Conservation (phyloP, 2,113 vertebrate species). For the Nestor notabilis region DNA sequence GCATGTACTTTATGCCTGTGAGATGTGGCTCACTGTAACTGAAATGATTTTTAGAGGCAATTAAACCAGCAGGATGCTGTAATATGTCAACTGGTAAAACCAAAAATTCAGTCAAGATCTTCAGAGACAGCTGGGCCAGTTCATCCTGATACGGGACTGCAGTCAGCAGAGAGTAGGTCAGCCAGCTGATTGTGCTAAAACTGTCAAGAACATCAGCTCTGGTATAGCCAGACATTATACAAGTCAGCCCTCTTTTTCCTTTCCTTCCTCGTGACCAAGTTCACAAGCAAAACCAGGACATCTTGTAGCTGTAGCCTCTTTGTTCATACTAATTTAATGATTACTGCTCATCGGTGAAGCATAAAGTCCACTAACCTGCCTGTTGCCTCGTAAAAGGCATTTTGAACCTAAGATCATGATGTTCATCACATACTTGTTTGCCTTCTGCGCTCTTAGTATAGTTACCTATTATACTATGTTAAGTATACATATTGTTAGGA, state of each 20-base stretch:
- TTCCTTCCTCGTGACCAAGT: neutral
- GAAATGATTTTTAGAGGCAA: neutral
- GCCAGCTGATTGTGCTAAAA: neutral
- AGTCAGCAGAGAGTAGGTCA: neutral
- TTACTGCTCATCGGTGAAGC: neutral
- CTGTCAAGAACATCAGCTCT: neutral
- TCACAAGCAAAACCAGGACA: neutral
- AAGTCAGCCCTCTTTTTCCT: neutral
- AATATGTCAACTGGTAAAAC: neutral
- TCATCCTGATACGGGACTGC: neutral
- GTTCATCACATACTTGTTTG: neutral
- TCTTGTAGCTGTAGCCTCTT: neutral
- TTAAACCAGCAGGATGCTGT: neutral
- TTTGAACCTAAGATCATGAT: neutral
- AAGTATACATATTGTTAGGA: neutral
- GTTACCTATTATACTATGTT: neutral
- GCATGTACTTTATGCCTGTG: neutral
- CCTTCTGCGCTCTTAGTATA: neutral
- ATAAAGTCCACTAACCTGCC: neutral
- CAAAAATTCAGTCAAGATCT: neutral
- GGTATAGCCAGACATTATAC: neutral
- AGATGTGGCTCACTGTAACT: neutral
- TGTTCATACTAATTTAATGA: neutral
- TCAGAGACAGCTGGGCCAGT: neutral
- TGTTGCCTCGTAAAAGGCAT: neutral